These are phyloP conservation scores for Nezara viridula DNA, from an alignment of 2,888 invertebrate species.

Conservation along the genomic window DNA sequence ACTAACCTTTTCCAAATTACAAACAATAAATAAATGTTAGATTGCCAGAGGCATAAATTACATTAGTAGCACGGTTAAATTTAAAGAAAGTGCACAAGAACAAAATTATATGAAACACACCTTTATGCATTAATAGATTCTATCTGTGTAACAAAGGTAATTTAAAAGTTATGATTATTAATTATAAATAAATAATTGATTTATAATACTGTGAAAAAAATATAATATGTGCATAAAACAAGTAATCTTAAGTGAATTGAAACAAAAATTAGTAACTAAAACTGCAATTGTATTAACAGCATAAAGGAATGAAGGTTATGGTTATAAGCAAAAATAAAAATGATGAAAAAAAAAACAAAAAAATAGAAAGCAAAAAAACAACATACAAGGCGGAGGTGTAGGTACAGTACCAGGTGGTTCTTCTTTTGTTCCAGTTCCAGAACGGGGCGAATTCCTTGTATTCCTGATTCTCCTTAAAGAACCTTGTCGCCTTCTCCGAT, in stretches of 20 bases:
- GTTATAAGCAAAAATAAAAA: conserved; percentile 3
- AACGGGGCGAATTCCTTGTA: conserved; percentile 84
- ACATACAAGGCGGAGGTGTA: conserved; percentile 60
- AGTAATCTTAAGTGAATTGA: background rate
- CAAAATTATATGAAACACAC: background rate
- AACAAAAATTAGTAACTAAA: background rate
- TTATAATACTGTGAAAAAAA: background rate
- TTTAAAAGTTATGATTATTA: background rate
- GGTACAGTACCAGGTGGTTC: conserved; percentile 70
- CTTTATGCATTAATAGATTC: background rate
- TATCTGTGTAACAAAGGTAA: background rate
- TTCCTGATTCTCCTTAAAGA: conserved; percentile 89
- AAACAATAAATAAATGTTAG: conserved; percentile 17
- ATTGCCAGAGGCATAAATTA: background rate
- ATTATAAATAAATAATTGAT: background rate
- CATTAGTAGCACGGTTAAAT: background rate
- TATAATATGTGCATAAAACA: background rate
- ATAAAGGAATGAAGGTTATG: conserved; percentile 29
- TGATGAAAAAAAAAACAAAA: background rate
- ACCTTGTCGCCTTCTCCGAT: conserved; percentile 88
- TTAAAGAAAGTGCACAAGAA: background rate
- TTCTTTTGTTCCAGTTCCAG: conserved; percentile 81
- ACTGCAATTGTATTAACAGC: background rate
- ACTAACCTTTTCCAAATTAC: conserved; percentile 1
- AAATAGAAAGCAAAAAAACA: conserved; percentile 41